Evolutionary conservation across 2,113 vertebrate genomes (phyloP).

Genomic region (Hippocampus zosterae): DNA sequence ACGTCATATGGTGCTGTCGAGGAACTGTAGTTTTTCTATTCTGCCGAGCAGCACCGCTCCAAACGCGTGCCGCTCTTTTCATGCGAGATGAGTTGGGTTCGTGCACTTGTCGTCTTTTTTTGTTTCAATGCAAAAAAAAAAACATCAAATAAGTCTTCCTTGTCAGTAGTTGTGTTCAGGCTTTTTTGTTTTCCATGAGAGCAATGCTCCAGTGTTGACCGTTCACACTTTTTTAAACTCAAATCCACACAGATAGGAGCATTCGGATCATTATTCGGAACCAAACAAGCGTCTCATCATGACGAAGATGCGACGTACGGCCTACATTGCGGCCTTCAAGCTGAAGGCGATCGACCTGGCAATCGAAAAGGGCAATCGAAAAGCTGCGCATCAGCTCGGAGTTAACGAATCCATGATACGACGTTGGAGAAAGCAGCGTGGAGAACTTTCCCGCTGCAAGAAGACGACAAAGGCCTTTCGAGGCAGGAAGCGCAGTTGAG

Average conservation of each 20-base stretch:
- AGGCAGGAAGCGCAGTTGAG: not conserved
- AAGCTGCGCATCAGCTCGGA: not conserved
- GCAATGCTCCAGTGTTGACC: not conserved
- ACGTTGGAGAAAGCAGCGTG: not conserved
- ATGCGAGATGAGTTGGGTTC: no score
- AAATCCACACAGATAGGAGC: constrained; percentile 1
- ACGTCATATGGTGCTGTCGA: no score
- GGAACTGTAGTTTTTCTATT: no score
- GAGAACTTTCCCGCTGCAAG: not conserved
- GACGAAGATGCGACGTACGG: not conserved
- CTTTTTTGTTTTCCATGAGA: not conserved
- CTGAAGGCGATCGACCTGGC: not conserved
- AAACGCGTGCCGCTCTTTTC: no score
- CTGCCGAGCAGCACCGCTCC: no score
- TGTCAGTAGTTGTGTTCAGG: no score
- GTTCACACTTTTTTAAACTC: not conserved
- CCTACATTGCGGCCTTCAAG: constrained; percentile 1
- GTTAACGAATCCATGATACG: not conserved
- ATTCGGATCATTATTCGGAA: not conserved
- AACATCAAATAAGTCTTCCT: no score
- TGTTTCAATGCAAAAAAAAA: no score
- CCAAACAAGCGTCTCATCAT: not conserved
- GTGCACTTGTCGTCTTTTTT: no score
- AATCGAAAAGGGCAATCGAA: not conserved
- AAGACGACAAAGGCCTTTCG: not conserved